A percentile compares a stretch with the other conserved stretches of the same genome.
These are phyloP conservation scores for Todiramphus chloris DNA, from an alignment of 2,113 vertebrate species.

Conservation along the genomic window DNA sequence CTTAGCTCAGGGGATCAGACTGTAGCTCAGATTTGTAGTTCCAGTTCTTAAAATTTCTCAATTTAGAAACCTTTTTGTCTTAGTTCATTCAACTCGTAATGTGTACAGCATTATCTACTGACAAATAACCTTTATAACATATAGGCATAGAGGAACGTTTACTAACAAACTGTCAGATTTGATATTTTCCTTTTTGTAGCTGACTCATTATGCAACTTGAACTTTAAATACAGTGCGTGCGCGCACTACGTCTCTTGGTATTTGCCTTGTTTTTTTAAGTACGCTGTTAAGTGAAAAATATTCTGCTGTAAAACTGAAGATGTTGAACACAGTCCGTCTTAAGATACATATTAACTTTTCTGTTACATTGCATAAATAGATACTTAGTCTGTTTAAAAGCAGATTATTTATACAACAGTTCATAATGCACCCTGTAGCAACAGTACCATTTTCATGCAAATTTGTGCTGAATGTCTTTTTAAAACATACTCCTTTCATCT, in stretches of 20 bases:
- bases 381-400: slow-evolving; percentile 22
- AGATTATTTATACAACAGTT: slow-evolving; percentile 25
- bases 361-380: slow-evolving; percentile 7
- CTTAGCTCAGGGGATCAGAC: not conserved
- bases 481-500: not conserved
- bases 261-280: not conserved
- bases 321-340: not conserved
- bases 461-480: not conserved
- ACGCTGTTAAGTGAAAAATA: slow-evolving; percentile 8
- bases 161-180: not conserved
- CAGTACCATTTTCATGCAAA: slow-evolving; percentile 8
- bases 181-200: not conserved
- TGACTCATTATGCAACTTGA: not conserved
- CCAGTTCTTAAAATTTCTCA: not conserved
- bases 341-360: slow-evolving; percentile 9
- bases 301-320: not conserved
- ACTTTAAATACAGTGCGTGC: not conserved
- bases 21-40: not conserved
- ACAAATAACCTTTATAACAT: not conserved
- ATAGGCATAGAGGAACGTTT: not conserved
- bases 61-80: not conserved
- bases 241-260: not conserved
- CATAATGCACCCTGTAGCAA: not conserved
- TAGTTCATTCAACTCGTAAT: not conserved
- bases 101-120: not conserved